Base-by-base conservation (phyloP, 2,113 vertebrate species). In the Proteles cristata region DNA sequence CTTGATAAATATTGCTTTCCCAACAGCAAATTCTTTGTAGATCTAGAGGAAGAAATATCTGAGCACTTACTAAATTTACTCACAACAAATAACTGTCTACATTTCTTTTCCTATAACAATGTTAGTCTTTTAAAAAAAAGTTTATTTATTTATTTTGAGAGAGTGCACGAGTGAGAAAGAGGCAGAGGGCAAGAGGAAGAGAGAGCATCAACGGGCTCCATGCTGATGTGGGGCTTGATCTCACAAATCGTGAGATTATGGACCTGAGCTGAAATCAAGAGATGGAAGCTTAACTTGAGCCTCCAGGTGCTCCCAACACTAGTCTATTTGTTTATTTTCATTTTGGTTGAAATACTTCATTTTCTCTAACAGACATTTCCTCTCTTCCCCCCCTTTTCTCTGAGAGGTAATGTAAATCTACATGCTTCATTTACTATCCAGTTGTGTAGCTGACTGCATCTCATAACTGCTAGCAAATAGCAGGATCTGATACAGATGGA, bases 1-100 rank as follows among this genome's bases (percentile, higher is more conserved):
- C 53, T 93, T 96, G 90, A 93, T 73, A 82, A 82, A 82, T 94
- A 92, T 74, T 76, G 81, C 80, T 93, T 96, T 97, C 94, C 88
- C 58, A 95, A 77, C 71, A 79, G n/a, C 90, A 92, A 92, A 35
- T 50, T 97, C 90, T 97, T 95, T 87, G 58, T 93, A 92, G 90
- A 93, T n/a, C 7, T 53, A 89, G 68, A 92, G 81, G 92, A 80
- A 96, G 88, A 97, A 90, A 87, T 79, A 96, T 3, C 69, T 25
- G 66, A 90, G 12, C 77, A 35, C 25, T 93, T 97, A 94, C 26
- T 94, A 63, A 86, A 87, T 90, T 97, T 96, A 76, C 94, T 83
- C 76, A 82, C 68, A 81, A 93, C 65, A 63, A 95, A 94, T 31
- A 95, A 43, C 48, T 81, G 77, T 88, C 28, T 76, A 45, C 17